Base-by-base conservation (phyloP, 1,140 invertebrate genomes). In the Brachionus calyciflorus region DNA sequence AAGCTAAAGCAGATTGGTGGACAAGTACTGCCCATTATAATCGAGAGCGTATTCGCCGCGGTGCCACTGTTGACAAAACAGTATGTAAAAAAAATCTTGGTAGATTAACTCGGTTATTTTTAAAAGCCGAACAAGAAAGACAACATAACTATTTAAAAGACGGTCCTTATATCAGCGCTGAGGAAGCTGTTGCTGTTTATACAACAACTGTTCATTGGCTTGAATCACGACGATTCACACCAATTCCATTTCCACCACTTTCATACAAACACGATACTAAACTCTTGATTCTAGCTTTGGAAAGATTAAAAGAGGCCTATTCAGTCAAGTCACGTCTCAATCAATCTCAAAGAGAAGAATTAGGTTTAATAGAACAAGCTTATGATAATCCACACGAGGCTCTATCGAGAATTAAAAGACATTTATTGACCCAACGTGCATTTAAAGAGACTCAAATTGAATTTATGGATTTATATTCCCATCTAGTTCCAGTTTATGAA, bases 1-100 rank as follows among this genome's bases (percentile, higher is more conserved):
- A 99, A 85, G 98, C 98, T 90, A 99, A 99, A 84, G 96, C 97
- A 0, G 97, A 99, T 85, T 99, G 97, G 97, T 99, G 97, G 97
- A 99, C 97, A 0, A 99, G 99, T 84, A 99, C 97, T 0, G 96
- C 96, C 1, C 97, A 99, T 86, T 99, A 99, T 84, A 99, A 99
- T 86, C 89, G 97, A 26, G 97, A 99, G 85, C 88, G 97, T 78
- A 87, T 88, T 73, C 78, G 87, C 30, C 81, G 87, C 75, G 87
- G 87, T 6, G 87, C 87, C 14, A 88, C 87, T 21, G 85, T 85
- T 78, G 96, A 99, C 83, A 99, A 99, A 85, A 99, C 97, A 1
- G 97, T 99, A 0, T 99, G 96, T 84, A 99, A 99, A 84, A 99
- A 99, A 86, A 99, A 99, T 87, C 88, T 99, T 49, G 97, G 97